Base-by-base conservation (phyloP, 2,888 invertebrate species). In the Plagiodera versicolora region DNA sequence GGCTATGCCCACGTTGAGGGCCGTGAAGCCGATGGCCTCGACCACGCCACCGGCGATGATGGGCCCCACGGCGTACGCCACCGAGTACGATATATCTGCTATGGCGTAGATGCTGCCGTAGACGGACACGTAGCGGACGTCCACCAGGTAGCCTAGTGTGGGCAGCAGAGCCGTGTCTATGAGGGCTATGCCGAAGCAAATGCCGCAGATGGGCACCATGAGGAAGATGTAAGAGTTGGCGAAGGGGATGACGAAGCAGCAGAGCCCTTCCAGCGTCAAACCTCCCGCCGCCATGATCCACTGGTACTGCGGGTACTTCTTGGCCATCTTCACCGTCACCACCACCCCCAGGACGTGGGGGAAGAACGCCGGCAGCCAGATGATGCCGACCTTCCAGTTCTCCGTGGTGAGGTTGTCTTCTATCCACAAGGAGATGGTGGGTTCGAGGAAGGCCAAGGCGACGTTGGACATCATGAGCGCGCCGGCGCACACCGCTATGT, bases 381-480 rank as follows among this genome's bases (percentile, higher is more conserved):
- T 94, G 90, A 98, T 94, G 16, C 99, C 99, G 71, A 98, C 95
- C 80, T 98, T 95, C 95, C 96, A 98, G 80, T 98, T 94, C 62
- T 92, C 90, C 70, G 94, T 90, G 0, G 92, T 89, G 53, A 90
- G 87, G 67, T 90, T 92, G 75, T 96, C 95, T 81, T 95, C 94
- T 97, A 99, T 99, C 99, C 98, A 99, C 1, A 96, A 84, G 0
- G 97, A 95, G 61, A 99, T 99, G 1, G 99, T 99, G 0, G 99
- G 99, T 78, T 99, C 99, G 10, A 99, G 84, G 80, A 99, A 99
- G 3, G 99, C 99, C 57, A 99, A 83, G 0, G 98, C 97, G 0
- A 99, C 97, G 81, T 99, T 99, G 9, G 99, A 95, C 98, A 99
- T 98, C 86, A 98, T 96, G 32, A 99, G 82, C 0, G 98, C 98